Evolutionary conservation across 1,140 invertebrate genomes (phyloP).

Genomic region (Mactra quadrangularis): DNA sequence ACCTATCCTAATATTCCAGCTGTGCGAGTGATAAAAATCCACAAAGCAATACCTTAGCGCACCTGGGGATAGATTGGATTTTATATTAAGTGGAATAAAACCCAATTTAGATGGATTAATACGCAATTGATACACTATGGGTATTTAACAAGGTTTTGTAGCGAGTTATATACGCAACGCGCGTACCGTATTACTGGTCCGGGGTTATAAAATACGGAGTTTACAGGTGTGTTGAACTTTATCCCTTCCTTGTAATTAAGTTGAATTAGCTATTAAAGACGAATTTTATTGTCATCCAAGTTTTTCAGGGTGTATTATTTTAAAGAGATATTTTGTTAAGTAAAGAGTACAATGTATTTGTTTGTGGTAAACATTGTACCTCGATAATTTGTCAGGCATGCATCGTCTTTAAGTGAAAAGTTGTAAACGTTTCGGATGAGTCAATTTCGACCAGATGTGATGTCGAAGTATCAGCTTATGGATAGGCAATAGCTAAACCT

Average conservation of each 20-base stretch:
- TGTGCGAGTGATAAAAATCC: slow-evolving; percentile 36
- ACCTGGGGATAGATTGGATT: slow-evolving; percentile 52
- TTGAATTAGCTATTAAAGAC: slow-evolving; percentile 23
- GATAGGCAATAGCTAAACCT: no score
- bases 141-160: slow-evolving; percentile 30
- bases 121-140: slow-evolving; percentile 41
- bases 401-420: no score
- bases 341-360: slow-evolving; percentile 13
- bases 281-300: slow-evolving; percentile 40
- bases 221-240: slow-evolving; percentile 40
- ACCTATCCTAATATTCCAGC: slow-evolving; percentile 2
- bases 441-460: no score
- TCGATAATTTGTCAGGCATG: not conserved
- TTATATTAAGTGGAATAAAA: slow-evolving; percentile 55
- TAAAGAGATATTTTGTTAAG: no score
- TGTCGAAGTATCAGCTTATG: no score
- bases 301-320: no score
- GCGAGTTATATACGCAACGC: not conserved
- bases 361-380: no score
- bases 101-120: slow-evolving; percentile 53
- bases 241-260: slow-evolving; percentile 16
- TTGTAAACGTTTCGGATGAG: no score
- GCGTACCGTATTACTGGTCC: not conserved
- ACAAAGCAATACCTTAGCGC: slow-evolving; percentile 19
- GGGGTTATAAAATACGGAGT: slow-evolving; percentile 26